Evolutionary conservation across 64 coral and sea anemone species (phyloP).

Genomic region (Stichodactyla helianthus): DNA sequence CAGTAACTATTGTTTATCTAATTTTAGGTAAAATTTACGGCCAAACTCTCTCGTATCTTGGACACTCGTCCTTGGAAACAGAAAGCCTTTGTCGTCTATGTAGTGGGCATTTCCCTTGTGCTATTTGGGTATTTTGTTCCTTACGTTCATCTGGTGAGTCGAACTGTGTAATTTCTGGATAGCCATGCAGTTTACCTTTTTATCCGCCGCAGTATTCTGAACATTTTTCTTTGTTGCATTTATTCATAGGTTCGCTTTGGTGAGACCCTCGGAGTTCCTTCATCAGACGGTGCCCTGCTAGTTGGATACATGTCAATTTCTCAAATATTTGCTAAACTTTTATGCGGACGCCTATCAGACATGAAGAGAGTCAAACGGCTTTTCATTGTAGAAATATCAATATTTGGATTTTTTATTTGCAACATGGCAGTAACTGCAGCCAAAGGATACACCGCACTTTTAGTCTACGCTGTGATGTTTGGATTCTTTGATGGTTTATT

Average conservation of each 20-base stretch:
- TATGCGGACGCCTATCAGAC: conserved; percentile 42
- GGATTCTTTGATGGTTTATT: conserved; percentile 71
- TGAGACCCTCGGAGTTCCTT: conserved; percentile 25
- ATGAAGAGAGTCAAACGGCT: conserved; percentile 31
- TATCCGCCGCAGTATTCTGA: too few relatives aligned
- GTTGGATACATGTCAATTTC: conserved; percentile 59
- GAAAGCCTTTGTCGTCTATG: conserved; percentile 39
- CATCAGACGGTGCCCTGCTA: conserved; percentile 52
- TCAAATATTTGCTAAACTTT: conserved; percentile 51
- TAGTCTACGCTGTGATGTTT: conserved; percentile 36
- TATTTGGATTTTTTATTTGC: not conserved
- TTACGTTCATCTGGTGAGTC: conserved; percentile 59
- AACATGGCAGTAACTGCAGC: conserved; percentile 53
- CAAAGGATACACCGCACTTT: conserved; percentile 17
- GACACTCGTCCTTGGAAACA: conserved; percentile 60
- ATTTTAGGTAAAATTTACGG: conserved; percentile 8
- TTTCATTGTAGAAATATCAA: conserved; percentile 19
- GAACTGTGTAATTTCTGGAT: not conserved
- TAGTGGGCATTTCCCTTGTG: conserved; percentile 28
- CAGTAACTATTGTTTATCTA: not conserved
- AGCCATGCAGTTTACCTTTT: too few relatives aligned
- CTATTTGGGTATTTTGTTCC: conserved; percentile 59
- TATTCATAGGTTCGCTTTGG: conserved; percentile 41
- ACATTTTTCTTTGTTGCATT: not conserved
- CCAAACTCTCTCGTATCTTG: conserved; percentile 25